Conservation (phyloP, 2,888 invertebrate genomes). For the Linnaemya vulpina region DNA sequence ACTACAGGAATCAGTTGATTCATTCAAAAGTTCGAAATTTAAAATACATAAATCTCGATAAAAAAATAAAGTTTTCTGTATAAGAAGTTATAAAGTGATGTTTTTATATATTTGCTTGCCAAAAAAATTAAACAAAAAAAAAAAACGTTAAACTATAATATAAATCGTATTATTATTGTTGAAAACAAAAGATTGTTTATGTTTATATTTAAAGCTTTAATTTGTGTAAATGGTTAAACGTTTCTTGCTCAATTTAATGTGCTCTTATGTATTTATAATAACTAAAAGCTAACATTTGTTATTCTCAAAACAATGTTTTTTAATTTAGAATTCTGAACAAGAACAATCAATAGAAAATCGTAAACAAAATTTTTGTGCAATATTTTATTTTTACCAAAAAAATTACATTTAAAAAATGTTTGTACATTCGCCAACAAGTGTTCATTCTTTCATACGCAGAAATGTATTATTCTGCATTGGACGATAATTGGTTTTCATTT, state of each 20-base stretch:
- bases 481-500: slow-evolving; percentile 8
- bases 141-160: too few species aligned
- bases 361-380: slow-evolving; percentile 62
- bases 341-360: slow-evolving; percentile 45
- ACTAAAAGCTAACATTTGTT: slow-evolving; percentile 9
- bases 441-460: slow-evolving; percentile 46
- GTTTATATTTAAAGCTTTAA: slow-evolving; percentile 53
- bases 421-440: slow-evolving; percentile 62
- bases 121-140: slow-evolving; percentile 40
- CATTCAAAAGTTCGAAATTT: too few species aligned
- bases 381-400: slow-evolving; percentile 54
- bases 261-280: too few species aligned
- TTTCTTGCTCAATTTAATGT: slow-evolving; percentile 34
- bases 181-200: slow-evolving; percentile 51
- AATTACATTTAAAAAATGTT: slow-evolving; percentile 37
- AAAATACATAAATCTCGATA: too few species aligned
- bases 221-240: slow-evolving; percentile 55
- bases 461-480: slow-evolving; percentile 35
- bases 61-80: too few species aligned
- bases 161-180: slow-evolving; percentile 19
- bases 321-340: neutral
- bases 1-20: too few species aligned
- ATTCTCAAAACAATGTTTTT: slow-evolving; percentile 43
- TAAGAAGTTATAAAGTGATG: too few species aligned
- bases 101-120: slow-evolving; percentile 13